These are phyloP conservation scores for Hemiscyllium ocellatum DNA, from an alignment of 2,113 vertebrate species.

Conservation along the genomic window DNA sequence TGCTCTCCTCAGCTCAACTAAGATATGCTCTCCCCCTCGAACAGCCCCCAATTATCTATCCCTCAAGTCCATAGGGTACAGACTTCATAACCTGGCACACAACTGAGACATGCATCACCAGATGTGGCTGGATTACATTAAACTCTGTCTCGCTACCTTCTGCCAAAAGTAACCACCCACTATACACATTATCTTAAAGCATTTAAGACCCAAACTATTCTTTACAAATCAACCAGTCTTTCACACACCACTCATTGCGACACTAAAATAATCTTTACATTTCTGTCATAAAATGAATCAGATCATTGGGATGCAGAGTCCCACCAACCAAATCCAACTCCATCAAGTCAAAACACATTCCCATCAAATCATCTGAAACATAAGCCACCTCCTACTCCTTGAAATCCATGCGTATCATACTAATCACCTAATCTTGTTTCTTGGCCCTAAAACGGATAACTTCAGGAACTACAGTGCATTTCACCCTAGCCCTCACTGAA, in stretches of 20 bases:
- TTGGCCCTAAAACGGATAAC: too few relatives aligned
- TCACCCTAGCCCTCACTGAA: not conserved
- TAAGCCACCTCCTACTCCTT: not conserved
- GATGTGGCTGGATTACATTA: not conserved
- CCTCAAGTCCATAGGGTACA: not conserved
- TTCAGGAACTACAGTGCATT: not conserved
- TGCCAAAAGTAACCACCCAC: not conserved
- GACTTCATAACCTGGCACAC: not conserved
- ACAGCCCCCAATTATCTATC: not conserved
- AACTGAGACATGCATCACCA: not conserved
- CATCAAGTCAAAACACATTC: not conserved
- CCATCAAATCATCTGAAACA: not conserved
- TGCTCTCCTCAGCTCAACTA: not conserved
- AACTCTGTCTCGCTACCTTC: not conserved
- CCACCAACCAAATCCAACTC: too few relatives aligned
- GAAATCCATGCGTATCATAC: not conserved
- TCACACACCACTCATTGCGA: not conserved
- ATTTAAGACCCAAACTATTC: not conserved
- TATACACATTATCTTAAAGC: not conserved
- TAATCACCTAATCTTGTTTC: not conserved
- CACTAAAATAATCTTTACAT: not conserved
- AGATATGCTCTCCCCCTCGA: not conserved
- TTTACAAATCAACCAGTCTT: not conserved
- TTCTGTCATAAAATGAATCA: not conserved
- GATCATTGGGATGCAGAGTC: too few relatives aligned